phyloP scores from a whole-genome alignment of 2,797 vertebrate genomes.

The Natrix natrix region DNA sequence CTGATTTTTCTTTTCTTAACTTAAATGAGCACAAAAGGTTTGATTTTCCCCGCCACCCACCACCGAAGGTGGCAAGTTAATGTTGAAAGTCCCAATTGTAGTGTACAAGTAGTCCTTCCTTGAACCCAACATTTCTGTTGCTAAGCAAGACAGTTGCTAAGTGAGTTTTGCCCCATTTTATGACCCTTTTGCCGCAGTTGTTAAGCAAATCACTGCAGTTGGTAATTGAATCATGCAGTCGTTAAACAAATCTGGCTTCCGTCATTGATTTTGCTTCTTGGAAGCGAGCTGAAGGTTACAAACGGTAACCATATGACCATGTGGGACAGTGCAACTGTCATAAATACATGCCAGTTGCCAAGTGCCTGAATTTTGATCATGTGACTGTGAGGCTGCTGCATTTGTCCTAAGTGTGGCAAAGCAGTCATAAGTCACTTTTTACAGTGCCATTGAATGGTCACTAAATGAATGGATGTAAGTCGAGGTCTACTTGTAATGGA shows the following conservation, averaged over 20 bases:
- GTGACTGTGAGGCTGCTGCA: background rate
- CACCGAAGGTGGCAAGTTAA: constrained; percentile 3
- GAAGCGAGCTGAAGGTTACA: background rate
- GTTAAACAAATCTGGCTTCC: background rate
- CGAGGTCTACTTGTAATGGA: background rate
- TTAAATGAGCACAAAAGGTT: constrained; percentile 6
- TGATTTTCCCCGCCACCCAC: background rate
- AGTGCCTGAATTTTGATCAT: background rate
- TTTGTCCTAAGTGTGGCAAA: background rate
- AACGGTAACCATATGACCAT: background rate
- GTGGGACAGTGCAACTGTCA: background rate
- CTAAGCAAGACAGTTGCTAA: background rate
- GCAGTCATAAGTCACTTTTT: background rate
- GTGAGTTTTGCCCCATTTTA: background rate
- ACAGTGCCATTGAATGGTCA: background rate
- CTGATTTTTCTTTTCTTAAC: background rate
- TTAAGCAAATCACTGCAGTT: background rate
- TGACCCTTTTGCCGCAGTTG: background rate
- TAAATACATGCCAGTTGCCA: background rate
- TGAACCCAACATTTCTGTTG: background rate
- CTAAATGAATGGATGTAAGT: background rate
- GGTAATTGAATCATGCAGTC: background rate
- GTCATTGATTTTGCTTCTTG: background rate
- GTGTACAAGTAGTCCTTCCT: background rate
- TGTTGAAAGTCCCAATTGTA: constrained; percentile 3